phyloP scores from a whole-genome alignment of 2,888 invertebrate species.

The Unio delphinus region DNA sequence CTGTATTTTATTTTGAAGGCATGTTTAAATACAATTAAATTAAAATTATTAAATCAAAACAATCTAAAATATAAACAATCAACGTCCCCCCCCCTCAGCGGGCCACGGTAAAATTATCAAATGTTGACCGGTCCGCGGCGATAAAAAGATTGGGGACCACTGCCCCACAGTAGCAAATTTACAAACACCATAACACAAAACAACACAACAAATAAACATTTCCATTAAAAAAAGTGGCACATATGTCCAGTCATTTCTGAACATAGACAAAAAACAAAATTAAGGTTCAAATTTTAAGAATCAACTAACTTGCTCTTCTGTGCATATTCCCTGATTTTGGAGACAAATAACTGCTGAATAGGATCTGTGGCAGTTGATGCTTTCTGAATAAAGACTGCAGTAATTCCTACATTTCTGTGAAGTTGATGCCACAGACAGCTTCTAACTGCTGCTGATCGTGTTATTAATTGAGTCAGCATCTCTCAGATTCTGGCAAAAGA shows the following conservation, averaged over 20 bases:
- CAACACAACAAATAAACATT: too few species aligned
- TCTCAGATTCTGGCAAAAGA: background rate
- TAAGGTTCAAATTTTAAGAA: background rate
- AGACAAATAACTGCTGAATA: conserved; percentile 92
- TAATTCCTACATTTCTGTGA: conserved; percentile 56
- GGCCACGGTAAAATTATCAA: too few species aligned
- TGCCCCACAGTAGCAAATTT: too few species aligned
- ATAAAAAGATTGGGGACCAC: too few species aligned
- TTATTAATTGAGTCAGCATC: conserved; percentile 19
- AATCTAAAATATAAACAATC: too few species aligned
- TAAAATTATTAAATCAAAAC: too few species aligned
- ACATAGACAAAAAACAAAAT: background rate
- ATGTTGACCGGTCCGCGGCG: too few species aligned
- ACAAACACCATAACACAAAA: too few species aligned
- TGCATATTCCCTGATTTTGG: conserved; percentile 91
- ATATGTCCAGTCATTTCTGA: background rate
- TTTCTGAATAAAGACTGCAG: conserved; percentile 56
- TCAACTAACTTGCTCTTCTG: conserved; percentile 34
- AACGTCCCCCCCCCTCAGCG: too few species aligned
- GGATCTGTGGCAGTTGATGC: conserved; percentile 77
- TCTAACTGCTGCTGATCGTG: conserved; percentile 1
- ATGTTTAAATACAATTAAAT: too few species aligned
- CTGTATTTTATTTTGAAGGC: too few species aligned
- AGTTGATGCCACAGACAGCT: conserved; percentile 22
- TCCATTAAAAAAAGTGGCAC: too few species aligned